Conservation (phyloP, 2,888 invertebrate species). For the Monochamus alternatus region DNA sequence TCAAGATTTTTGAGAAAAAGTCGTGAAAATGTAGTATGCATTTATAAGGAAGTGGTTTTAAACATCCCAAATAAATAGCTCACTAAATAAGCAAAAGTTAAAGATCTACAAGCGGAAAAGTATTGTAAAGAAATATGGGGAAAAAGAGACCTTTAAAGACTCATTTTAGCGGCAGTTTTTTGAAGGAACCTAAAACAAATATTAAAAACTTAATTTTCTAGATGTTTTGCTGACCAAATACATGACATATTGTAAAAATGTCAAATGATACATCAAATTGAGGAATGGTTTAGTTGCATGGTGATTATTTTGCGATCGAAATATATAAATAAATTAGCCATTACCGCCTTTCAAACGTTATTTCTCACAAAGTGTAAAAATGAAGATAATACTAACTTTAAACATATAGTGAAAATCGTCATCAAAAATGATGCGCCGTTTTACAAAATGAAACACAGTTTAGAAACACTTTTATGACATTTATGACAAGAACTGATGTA, state of each 20-base stretch:
- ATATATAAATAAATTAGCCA: not conserved
- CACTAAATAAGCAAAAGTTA: not conserved
- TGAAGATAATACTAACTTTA: too few relatives aligned
- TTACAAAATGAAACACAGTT: constrained; percentile 15
- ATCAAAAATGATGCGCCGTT: not conserved
- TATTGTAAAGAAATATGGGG: too few relatives aligned
- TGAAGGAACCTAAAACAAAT: too few relatives aligned
- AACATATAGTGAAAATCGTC: not conserved
- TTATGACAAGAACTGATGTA: not conserved
- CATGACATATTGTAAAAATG: constrained; percentile 16
- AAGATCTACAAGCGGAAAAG: not conserved
- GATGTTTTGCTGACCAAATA: not conserved
- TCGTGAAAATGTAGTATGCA: not conserved
- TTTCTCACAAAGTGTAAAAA: too few relatives aligned
- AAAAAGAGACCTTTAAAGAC: too few relatives aligned
- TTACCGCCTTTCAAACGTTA: not conserved
- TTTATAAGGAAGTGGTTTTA: not conserved
- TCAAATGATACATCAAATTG: not conserved
- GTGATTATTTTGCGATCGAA: not conserved
- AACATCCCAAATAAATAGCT: not conserved
- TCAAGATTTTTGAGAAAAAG: not conserved
- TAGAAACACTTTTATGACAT: constrained; percentile 4
- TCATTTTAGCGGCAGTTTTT: too few relatives aligned
- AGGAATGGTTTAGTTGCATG: too few relatives aligned
- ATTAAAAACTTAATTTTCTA: too few relatives aligned